These are phyloP conservation scores for Sardinella longiceps DNA, from an alignment of 2,797 vertebrate genomes.

Conservation along the genomic window DNA sequence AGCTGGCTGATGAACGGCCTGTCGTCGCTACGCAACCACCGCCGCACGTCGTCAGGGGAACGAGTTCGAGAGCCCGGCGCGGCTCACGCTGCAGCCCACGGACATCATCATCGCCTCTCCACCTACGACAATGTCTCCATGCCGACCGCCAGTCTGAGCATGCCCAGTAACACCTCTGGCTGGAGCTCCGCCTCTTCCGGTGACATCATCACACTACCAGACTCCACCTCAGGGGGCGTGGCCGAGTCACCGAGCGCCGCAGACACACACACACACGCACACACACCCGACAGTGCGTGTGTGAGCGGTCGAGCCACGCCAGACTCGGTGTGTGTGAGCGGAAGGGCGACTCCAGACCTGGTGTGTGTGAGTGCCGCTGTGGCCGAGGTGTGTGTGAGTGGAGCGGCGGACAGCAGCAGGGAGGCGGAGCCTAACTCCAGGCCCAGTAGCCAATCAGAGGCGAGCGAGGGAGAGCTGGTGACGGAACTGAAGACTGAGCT, in stretches of 20 bases:
- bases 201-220: slow-evolving; percentile 74
- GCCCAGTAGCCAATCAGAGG: background rate
- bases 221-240: background rate
- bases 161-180: slow-evolving; percentile 77
- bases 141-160: slow-evolving; percentile 75
- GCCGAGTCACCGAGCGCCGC: background rate
- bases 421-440: slow-evolving; percentile 48
- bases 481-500: slow-evolving; percentile 84
- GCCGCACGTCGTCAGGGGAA: slow-evolving; percentile 85
- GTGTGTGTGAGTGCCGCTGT: slow-evolving; percentile 50
- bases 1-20: slow-evolving; percentile 93
- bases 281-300: background rate
- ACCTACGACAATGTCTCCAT: slow-evolving; percentile 88
- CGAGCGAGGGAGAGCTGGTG: slow-evolving; percentile 62
- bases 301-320: slow-evolving; percentile 42
- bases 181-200: slow-evolving; percentile 81
- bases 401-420: slow-evolving; percentile 67
- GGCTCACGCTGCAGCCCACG: slow-evolving; percentile 61
- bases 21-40: slow-evolving; percentile 87
- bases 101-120: slow-evolving; percentile 90
- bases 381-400: slow-evolving; percentile 65
- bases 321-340: slow-evolving; percentile 55
- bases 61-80: slow-evolving; percentile 81
- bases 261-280: too few relatives aligned
- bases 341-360: slow-evolving; percentile 45